A percentile compares a stretch with the other conserved stretches of the same genome.
Conservation (phyloP, 2,888 invertebrate genomes). For the Cetonia aurata region DNA sequence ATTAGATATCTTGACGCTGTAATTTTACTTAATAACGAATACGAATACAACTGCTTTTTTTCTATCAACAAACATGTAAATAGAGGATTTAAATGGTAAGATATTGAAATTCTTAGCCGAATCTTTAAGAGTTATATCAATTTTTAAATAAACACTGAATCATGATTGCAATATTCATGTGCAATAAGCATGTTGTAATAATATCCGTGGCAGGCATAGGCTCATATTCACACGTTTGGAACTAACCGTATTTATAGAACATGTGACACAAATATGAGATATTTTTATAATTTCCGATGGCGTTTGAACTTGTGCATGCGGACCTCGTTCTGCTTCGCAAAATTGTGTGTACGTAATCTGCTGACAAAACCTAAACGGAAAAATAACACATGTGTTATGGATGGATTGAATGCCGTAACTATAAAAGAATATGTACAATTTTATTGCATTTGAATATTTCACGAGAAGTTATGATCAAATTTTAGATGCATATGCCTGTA, state of each 20-base stretch:
- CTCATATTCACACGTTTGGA: background rate
- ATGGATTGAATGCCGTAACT: background rate
- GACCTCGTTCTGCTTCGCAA: background rate
- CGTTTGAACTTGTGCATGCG: conserved; percentile 19
- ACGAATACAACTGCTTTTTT: too few species aligned
- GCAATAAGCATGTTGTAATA: background rate
- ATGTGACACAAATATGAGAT: conserved; percentile 32
- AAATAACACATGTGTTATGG: background rate
- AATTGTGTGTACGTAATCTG: background rate
- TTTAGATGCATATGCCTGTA: background rate
- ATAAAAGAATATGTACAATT: background rate
- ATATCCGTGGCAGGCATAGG: background rate
- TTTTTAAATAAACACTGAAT: too few species aligned
- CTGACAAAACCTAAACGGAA: background rate
- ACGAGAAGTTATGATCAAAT: background rate
- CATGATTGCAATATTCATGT: too few species aligned
- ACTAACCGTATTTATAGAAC: conserved; percentile 34
- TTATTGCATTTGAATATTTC: background rate
- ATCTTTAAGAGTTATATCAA: too few species aligned
- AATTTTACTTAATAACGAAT: too few species aligned
- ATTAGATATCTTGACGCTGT: too few species aligned
- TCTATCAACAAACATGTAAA: too few species aligned
- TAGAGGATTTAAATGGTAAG: too few species aligned
- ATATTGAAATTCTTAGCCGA: too few species aligned
- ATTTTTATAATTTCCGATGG: conserved; percentile 42